Evolutionary conservation across 1,140 invertebrate species (phyloP).

Genomic region (Frieseomelitta varia): DNA sequence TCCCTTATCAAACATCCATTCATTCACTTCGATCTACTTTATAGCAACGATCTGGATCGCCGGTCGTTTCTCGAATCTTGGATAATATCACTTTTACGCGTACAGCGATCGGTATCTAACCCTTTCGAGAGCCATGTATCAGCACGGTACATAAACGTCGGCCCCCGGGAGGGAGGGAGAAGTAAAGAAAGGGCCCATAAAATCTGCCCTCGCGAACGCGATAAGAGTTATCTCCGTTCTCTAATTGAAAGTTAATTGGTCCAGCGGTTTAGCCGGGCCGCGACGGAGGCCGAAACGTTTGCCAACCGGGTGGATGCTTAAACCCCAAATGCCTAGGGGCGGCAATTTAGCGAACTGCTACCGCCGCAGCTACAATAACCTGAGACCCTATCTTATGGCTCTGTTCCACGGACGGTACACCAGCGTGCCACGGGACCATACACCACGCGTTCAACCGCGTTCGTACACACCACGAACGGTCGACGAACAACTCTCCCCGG

Average conservation of each 20-base stretch:
- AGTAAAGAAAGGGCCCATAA: conserved; percentile 74
- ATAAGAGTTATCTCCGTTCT: conserved; percentile 79
- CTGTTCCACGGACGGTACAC: conserved; percentile 41
- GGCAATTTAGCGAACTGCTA: conserved; percentile 76
- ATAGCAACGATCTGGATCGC: neutral
- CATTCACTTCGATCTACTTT: neutral
- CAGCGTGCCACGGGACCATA: neutral
- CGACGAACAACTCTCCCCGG: neutral
- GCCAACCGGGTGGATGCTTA: conserved; percentile 39
- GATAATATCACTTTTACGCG: conserved; percentile 62
- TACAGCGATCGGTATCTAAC: conserved; percentile 73
- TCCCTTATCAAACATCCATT: neutral
- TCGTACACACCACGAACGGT: too few species aligned
- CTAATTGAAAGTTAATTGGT: conserved; percentile 82
- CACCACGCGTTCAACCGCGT: neutral
- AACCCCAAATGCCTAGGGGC: conserved; percentile 69
- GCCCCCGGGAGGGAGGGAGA: conserved; percentile 38
- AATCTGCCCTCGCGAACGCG: conserved; percentile 75
- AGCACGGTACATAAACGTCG: conserved; percentile 77
- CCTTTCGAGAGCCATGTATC: conserved; percentile 77
- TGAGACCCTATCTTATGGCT: conserved; percentile 77
- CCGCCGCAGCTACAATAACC: conserved; percentile 72
- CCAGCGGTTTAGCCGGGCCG: conserved; percentile 72
- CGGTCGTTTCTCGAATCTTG: conserved; percentile 51
- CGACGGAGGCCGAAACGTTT: conserved; percentile 32